Evolutionary conservation across 2,113 vertebrate species (phyloP).

Genomic region (Xiphias gladius): DNA sequence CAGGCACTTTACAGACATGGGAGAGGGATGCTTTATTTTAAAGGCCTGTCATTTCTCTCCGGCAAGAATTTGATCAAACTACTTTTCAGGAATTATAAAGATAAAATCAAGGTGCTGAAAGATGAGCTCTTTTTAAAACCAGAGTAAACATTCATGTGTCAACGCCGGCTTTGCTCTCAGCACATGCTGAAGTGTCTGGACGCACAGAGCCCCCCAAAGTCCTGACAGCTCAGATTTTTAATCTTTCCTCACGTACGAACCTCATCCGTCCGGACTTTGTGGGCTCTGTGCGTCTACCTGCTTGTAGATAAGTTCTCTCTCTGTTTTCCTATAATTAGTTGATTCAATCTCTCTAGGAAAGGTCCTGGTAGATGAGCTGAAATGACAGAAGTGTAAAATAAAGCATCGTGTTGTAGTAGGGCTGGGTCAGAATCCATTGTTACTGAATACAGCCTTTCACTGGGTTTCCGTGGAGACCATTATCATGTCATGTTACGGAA

Average conservation of each 20-base stretch:
- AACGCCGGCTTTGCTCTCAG: background rate
- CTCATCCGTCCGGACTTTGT: background rate
- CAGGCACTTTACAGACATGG: constrained; percentile 72
- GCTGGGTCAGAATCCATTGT: background rate
- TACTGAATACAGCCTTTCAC: background rate
- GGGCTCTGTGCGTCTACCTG: background rate
- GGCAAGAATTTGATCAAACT: background rate
- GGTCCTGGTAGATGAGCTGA: background rate
- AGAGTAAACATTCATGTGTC: background rate
- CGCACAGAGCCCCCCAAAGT: background rate
- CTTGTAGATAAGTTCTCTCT: background rate
- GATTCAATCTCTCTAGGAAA: background rate
- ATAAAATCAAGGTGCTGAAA: background rate
- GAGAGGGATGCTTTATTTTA: background rate
- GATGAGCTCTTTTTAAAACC: background rate
- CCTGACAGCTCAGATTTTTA: background rate
- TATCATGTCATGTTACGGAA: background rate
- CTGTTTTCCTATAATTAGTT: background rate
- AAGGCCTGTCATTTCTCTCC: background rate
- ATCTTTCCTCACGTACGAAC: background rate
- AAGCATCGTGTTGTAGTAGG: background rate
- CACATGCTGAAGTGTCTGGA: background rate
- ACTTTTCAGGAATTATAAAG: background rate
- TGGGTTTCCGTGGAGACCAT: background rate
- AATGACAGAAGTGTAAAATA: constrained; percentile 7